Percentiles rank a stretch among this genome's conserved stretches.
Evolutionary conservation across 2,113 vertebrate species (phyloP).

Genomic region (Oenanthe melanoleuca): DNA sequence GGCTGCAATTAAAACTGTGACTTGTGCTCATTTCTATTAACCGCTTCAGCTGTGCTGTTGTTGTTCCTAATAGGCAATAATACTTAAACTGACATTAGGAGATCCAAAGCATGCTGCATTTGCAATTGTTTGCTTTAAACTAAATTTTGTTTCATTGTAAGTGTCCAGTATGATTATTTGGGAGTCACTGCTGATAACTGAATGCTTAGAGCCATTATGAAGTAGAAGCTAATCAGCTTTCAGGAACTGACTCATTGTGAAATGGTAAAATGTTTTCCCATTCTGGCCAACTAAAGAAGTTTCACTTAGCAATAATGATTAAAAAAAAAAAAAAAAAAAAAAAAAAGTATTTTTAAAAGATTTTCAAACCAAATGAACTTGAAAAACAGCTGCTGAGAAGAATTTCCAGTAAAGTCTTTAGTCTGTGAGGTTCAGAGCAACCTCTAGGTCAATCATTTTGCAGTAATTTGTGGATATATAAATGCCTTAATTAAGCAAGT

Average conservation of each 20-base stretch:
- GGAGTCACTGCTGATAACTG: background rate
- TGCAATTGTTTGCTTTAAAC: slow-evolving; percentile 33
- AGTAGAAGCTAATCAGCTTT: background rate
- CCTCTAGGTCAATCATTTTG: slow-evolving; percentile 30
- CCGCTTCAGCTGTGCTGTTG: background rate
- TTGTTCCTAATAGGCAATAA: slow-evolving; percentile 29
- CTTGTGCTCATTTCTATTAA: slow-evolving; percentile 20
- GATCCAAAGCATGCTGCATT: background rate
- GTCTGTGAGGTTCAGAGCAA: slow-evolving; percentile 21
- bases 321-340: background rate
- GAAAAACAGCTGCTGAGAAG: background rate
- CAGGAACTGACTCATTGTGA: background rate
- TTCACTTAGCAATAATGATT: background rate
- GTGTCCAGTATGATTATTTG: background rate
- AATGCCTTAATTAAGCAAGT: slow-evolving; percentile 41
- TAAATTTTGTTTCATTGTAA: background rate
- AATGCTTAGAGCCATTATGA: background rate
- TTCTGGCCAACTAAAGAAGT: background rate
- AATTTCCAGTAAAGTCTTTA: slow-evolving; percentile 21
- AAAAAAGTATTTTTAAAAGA: background rate
- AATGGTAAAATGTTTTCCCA: background rate
- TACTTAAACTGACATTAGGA: slow-evolving; percentile 27
- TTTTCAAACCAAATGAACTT: slow-evolving; percentile 7
- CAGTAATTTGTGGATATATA: slow-evolving; percentile 28
- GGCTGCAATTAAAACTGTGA: slow-evolving; percentile 23